A percentile compares a stretch with the other conserved stretches of the same genome.
These are phyloP conservation scores for Oxyruncus cristatus DNA, from an alignment of 2,113 vertebrate species.

Conservation along the genomic window DNA sequence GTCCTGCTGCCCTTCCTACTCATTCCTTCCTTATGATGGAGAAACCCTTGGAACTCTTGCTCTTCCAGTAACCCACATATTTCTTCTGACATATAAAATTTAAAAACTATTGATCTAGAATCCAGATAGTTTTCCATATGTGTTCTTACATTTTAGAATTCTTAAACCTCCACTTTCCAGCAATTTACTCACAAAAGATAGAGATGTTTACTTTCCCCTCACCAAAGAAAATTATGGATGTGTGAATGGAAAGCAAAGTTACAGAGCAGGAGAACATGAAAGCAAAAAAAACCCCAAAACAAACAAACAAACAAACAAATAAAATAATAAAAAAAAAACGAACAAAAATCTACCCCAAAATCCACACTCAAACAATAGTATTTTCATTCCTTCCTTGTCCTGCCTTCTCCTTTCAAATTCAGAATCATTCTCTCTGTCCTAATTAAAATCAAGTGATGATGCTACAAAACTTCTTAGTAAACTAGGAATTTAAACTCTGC, in stretches of 20 bases:
- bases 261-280: neutral
- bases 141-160: neutral
- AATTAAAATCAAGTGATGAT: neutral
- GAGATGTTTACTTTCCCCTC: neutral
- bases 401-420: neutral
- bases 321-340: too few relatives aligned
- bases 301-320: too few relatives aligned
- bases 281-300: neutral
- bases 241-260: neutral
- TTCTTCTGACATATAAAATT: neutral
- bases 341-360: too few relatives aligned
- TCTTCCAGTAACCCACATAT: neutral
- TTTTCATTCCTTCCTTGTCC: neutral
- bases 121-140: neutral
- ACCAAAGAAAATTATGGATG: neutral
- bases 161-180: neutral
- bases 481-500: neutral
- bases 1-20: neutral
- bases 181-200: neutral
- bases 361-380: neutral
- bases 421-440: neutral
- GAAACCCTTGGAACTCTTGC: neutral
- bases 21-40: accelerated
- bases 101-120: neutral
- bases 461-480: neutral